A percentile compares a stretch with the other conserved stretches of the same genome.
These are phyloP conservation scores for Coregonus ussuriensis DNA, from an alignment of 2,797 vertebrate genomes.

Conservation along the genomic window DNA sequence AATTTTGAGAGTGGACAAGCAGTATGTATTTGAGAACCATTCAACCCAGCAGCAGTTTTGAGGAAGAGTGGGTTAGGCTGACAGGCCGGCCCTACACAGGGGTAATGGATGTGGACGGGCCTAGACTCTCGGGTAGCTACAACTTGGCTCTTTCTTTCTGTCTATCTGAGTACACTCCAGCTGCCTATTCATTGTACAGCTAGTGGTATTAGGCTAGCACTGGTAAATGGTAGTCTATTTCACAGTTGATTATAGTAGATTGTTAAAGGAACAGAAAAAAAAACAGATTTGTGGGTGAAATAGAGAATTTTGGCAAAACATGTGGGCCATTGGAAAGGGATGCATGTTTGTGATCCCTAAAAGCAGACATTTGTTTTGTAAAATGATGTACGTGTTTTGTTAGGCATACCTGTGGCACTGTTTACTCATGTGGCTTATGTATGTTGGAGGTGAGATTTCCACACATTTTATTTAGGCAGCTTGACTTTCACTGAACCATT, in stretches of 20 bases:
- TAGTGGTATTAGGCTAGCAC: not conserved
- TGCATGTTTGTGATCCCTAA: not conserved
- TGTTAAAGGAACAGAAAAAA: not conserved
- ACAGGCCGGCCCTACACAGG: slow-evolving; percentile 63
- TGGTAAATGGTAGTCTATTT: not conserved
- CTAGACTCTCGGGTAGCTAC: slow-evolving; percentile 66
- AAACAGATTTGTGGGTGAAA: not conserved
- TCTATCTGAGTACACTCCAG: slow-evolving; percentile 6
- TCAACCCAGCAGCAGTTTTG: slow-evolving; percentile 80
- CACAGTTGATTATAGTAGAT: not conserved
- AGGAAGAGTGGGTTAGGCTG: slow-evolving; percentile 74
- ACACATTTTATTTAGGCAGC: not conserved
- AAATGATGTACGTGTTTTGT: not conserved
- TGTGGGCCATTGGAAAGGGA: not conserved
- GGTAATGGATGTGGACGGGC: slow-evolving; percentile 45
- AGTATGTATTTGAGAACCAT: slow-evolving; percentile 83
- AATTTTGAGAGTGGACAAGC: slow-evolving; percentile 3
- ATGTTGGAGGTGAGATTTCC: not conserved
- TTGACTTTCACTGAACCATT: not conserved
- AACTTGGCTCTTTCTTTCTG: not conserved
- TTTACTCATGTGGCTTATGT: not conserved
- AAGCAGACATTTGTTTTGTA: not conserved
- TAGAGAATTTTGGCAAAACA: not conserved
- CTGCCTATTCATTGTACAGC: not conserved
- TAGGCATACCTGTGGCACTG: not conserved